Evolutionary conservation across 2,797 vertebrate species (phyloP), one percentile per base, ranked within the genome.

Genomic region (Pelobates cultripes): DNA sequence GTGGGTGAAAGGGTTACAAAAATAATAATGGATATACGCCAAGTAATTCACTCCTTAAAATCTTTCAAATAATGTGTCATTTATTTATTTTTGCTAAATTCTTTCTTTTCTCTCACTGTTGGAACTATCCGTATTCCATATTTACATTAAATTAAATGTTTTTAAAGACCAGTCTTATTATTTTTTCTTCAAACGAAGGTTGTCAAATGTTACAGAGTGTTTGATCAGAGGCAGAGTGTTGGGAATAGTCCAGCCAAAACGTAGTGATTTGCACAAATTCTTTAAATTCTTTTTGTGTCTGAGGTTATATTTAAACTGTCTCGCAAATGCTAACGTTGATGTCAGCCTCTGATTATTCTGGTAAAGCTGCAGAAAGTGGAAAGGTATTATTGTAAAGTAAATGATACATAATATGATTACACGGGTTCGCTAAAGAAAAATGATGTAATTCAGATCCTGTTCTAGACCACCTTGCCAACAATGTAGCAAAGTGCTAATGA

Each of bases 101-200:
- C 47, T 51, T 51, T 5, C 47, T 6, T 51, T 51, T 51, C 5
- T 51, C 10, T 10, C 47, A 10, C 10, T 51, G 47, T 51, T 51
- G 47, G 10, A 10, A 51, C 47, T 51, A 51, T 51, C 47, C 1
- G 10, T 51, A 10, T 51, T 10, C 1, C 10, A 28, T 73, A 41
- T 14, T 51, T 51, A 51, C 47, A 51, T 51, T 51, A 51, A 73
- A 43, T 41, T 3, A 73, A 57, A 42, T 57, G 28, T 73, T 43
- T 57, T 42, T 40, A 53, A 72, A 72, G 70, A 55, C 47, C 12
- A 12, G 70, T 7, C 1, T 47, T 28, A 7, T 53, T 73, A 40
- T 73, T 73, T 42, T 73, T 60, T 51, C 5, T 51, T 41, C 72
- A 73, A 28, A 53, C 53, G 72, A 73, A 73, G 42, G 47, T 28